Conservation (phyloP, 2,797 vertebrate genomes). For the Linurgus olivaceus region DNA sequence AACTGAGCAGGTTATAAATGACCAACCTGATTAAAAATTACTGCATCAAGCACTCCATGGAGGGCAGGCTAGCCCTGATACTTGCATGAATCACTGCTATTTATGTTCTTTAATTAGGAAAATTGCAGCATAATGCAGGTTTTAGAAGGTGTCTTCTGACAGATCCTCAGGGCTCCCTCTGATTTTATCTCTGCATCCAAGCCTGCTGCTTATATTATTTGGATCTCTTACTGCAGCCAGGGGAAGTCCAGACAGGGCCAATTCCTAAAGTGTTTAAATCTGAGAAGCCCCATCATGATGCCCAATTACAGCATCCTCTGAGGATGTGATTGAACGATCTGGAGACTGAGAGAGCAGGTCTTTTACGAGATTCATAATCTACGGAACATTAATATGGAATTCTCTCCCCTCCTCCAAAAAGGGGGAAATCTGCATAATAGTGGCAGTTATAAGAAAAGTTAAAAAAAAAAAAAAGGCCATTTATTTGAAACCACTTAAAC, state of each 20-base stretch:
- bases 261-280: not conserved
- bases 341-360: not conserved
- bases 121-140: not conserved
- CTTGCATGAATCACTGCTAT: not conserved
- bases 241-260: not conserved
- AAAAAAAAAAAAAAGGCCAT: not conserved
- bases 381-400: not conserved
- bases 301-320: not conserved
- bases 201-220: not conserved
- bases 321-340: not conserved
- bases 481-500: not conserved
- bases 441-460: not conserved
- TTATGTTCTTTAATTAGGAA: constrained; percentile 23
- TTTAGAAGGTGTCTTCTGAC: not conserved
- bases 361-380: constrained; percentile 18
- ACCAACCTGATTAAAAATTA: not conserved
- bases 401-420: not conserved
- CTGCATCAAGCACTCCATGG: accelerated
- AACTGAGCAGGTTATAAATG: not conserved
- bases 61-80: not conserved
- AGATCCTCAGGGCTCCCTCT: not conserved
- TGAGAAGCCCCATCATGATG: not conserved
- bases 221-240: not conserved
- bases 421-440: not conserved
- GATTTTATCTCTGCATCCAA: not conserved